phyloP scores from a whole-genome alignment of 2,113 vertebrate species.

The mouse (Mus musculus) region DNA sequence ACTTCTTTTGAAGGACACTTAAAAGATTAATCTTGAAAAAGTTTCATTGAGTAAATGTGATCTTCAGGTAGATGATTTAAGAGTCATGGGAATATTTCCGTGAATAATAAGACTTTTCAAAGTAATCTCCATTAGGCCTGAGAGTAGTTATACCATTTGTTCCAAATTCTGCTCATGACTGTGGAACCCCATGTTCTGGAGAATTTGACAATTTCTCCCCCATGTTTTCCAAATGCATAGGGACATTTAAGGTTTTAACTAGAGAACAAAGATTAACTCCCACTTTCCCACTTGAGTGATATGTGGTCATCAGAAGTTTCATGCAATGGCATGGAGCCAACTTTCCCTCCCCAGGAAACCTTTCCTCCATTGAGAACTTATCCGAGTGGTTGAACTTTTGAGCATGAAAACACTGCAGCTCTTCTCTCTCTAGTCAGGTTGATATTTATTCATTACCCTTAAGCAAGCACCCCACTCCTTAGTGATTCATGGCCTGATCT shows the following conservation, averaged over 20 bases:
- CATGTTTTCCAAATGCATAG: neutral
- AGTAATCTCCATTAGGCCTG: neutral
- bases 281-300: neutral
- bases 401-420: neutral
- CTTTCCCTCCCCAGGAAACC: neutral
- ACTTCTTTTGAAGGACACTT: conserved; percentile 16
- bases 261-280: neutral
- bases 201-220: neutral
- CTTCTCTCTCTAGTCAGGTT: neutral
- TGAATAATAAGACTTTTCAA: conserved; percentile 15
- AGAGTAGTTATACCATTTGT: neutral
- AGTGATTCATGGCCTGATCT: neutral
- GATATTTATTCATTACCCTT: neutral
- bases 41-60: neutral
- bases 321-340: neutral
- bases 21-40: conserved; percentile 33
- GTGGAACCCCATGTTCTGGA: neutral
- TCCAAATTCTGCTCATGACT: neutral
- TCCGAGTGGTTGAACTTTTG: neutral
- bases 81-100: neutral
- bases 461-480: neutral
- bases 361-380: neutral
- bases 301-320: neutral
- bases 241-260: neutral
- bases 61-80: neutral